Conservation (phyloP, 1,140 invertebrate species). For the Lordiphosa clarofinis region DNA sequence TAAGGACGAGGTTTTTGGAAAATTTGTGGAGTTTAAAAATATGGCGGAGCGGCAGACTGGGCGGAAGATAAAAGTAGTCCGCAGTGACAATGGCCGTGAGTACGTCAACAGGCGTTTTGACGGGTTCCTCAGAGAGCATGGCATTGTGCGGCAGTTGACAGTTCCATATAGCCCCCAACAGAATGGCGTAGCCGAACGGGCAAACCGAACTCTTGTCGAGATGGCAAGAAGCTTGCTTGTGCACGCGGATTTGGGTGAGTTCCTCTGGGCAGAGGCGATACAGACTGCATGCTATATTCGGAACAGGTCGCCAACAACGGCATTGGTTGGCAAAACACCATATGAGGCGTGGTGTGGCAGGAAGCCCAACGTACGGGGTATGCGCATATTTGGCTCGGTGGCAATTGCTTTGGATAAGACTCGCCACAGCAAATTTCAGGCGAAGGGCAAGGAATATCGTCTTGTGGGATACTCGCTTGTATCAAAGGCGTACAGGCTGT, state of each 20-base stretch:
- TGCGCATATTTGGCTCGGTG: neutral
- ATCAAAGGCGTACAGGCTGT: too few species aligned
- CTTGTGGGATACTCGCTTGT: too few species aligned
- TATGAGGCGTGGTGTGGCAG: too few species aligned
- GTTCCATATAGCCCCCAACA: slow-evolving; percentile 7
- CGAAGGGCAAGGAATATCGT: too few species aligned
- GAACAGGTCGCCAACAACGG: slow-evolving; percentile 1
- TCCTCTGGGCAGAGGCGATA: neutral
- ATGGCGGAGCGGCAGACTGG: too few species aligned
- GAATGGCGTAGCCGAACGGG: slow-evolving; percentile 9
- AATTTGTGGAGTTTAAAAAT: slow-evolving; percentile 17
- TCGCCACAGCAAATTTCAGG: too few species aligned
- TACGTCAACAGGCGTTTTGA: slow-evolving; percentile 9
- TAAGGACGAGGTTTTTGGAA: slow-evolving; percentile 11
- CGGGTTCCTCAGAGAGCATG: neutral
- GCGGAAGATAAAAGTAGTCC: too few species aligned
- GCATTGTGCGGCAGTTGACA: too few species aligned
- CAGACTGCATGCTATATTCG: slow-evolving; percentile 1
- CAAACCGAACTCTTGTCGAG: neutral
- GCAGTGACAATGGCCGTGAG: neutral
- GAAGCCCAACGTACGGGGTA: neutral
- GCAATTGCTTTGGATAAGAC: too few species aligned
- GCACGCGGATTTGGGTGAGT: neutral
- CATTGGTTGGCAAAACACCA: neutral
- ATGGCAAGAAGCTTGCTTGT: slow-evolving; percentile 7